Percentiles rank a stretch among this genome's conserved stretches.
phyloP scores from a whole-genome alignment of 2,888 invertebrate genomes.

The Mystacides longicornis region DNA sequence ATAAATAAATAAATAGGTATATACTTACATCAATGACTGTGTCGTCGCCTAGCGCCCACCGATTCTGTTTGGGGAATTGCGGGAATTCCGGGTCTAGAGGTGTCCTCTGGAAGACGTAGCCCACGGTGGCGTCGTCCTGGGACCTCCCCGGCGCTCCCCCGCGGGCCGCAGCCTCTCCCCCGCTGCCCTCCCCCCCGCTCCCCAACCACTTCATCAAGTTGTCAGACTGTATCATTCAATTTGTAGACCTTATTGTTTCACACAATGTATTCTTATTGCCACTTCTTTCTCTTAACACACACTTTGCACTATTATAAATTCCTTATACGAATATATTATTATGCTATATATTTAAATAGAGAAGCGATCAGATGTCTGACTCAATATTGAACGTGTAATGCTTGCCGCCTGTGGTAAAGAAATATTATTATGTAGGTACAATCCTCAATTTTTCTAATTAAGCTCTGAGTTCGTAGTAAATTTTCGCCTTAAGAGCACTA shows the following conservation, averaged over 20 bases:
- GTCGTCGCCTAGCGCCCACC: conserved; percentile 88
- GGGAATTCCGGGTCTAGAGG: conserved; percentile 76
- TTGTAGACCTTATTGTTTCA: conserved; percentile 15
- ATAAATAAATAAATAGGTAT: neutral
- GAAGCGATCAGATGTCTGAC: too few species aligned
- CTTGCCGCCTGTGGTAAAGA: too few species aligned
- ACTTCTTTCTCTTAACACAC: too few species aligned
- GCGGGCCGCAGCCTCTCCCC: conserved; percentile 37
- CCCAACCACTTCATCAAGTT: conserved; percentile 74
- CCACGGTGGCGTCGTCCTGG: conserved; percentile 88
- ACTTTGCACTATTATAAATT: too few species aligned
- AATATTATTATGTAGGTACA: too few species aligned
- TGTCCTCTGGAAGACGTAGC: conserved; percentile 83
- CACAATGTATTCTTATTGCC: neutral
- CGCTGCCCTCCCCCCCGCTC: conserved; percentile 34
- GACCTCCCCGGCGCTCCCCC: conserved; percentile 60
- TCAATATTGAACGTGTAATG: too few species aligned
- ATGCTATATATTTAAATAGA: too few species aligned
- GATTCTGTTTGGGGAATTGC: conserved; percentile 63
- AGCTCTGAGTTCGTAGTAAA: too few species aligned
- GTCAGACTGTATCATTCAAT: conserved; percentile 51
- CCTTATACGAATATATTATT: too few species aligned
- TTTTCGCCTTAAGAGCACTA: too few species aligned
- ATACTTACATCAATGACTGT: conserved; percentile 67
- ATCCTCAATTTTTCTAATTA: too few species aligned